Evolutionary conservation across 2,888 invertebrate species (phyloP), one percentile per base, ranked within the genome.

Genomic region (Campaea margaritaria): DNA sequence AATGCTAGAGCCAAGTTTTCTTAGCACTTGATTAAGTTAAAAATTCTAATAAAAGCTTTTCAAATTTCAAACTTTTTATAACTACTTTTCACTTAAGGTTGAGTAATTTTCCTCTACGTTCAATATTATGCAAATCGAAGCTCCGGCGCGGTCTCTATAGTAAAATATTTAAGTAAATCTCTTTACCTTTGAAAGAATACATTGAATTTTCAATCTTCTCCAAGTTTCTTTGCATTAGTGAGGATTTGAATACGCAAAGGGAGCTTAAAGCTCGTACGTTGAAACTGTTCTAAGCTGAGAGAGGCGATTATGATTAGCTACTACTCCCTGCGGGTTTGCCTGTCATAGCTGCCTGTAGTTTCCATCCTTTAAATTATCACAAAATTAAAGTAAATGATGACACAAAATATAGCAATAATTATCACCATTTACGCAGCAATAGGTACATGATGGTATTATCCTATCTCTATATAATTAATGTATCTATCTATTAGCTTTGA

Each of bases 101-200:
- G 44, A 64, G 60, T 63, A 50, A 47, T 62, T 62, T 56, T 56
- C 63, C 57, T 74, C 70, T 59, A 63, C 70, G 72, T 81, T 70
- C 76, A 85, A 87, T 86, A 85, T 77, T 78, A 86, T 86, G 83
- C 78, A 86, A 85, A 86, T 86, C 78, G 68, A 68, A 52, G 57
- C 49, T 48, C 46, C 31, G 31, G 54, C 38, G 34, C 14, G 51
- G 64, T 64, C 64, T 68, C 55, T 74, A 68, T 58, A 65, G 67
- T 85, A 76, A 85, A 85, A 85, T 86, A 82, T 86, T 81, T 80
- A 83, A 81, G 74, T 72, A 81, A 82, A 85, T 82, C 81, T 69
- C 65, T 75, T 78, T 82, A 79, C 72, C 73, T 74, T 67, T 74
- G 72, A 67, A 71, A 69, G 70, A 67, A 71, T 75, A 69, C 66